These are phyloP conservation scores for Bubo bubo DNA, from an alignment of 2,113 vertebrate genomes.

Conservation along the genomic window DNA sequence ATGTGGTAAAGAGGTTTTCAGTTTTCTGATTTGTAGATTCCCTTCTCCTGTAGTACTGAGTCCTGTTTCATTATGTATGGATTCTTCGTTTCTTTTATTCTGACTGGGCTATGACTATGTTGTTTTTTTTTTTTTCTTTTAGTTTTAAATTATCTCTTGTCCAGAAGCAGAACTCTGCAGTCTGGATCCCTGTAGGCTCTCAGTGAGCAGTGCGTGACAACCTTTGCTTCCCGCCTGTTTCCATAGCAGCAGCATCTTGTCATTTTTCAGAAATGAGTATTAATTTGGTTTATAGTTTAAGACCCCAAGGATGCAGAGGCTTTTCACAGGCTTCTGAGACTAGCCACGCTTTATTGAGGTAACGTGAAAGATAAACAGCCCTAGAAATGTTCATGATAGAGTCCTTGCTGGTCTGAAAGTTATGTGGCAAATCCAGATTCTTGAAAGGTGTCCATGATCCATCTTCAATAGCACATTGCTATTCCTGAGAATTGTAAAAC, in stretches of 20 bases:
- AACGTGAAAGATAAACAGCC: not conserved
- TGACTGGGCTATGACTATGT: not conserved
- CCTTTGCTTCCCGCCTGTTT: not conserved
- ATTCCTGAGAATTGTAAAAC: not conserved
- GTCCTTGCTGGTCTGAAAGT: not conserved
- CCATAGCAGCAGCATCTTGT: constrained; percentile 5
- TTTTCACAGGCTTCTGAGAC: not conserved
- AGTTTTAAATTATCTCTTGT: not conserved
- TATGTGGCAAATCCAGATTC: not conserved
- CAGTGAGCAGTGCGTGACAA: not conserved
- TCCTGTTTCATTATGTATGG: not conserved
- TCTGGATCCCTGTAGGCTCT: not conserved
- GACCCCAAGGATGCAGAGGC: not conserved
- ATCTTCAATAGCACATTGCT: not conserved
- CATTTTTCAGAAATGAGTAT: not conserved
- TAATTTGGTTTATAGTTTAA: constrained; percentile 21
- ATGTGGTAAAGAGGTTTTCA: not conserved
- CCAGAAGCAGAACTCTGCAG: not conserved
- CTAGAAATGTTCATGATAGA: not conserved
- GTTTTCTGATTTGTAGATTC: not conserved
- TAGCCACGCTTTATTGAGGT: not conserved
- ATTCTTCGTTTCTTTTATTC: not conserved
- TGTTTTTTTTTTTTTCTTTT: no score
- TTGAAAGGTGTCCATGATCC: not conserved
- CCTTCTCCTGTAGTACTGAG: not conserved